Base-by-base conservation (phyloP, 2,888 invertebrate species). In the Trissolcus brochymenae region DNA sequence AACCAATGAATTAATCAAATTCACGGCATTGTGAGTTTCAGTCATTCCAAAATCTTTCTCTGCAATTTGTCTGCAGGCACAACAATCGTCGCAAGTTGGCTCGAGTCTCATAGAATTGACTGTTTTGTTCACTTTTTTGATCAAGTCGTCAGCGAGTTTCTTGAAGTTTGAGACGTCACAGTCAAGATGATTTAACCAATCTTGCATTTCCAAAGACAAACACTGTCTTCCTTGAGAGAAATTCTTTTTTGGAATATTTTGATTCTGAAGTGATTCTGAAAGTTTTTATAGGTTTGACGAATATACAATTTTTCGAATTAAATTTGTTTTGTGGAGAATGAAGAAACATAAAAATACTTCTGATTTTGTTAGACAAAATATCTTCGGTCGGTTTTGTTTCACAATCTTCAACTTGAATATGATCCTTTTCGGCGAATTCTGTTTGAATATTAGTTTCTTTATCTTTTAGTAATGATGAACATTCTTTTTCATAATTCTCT, bases 181-280 rank as follows among this genome's bases (percentile, higher is more conserved):
- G 25, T 88, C 88, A 1, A 78, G 80, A 17, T 85, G 80, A 3
- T 81, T 76, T 2, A 88, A 61, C 82, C 84, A 86, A 14, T 85
- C 82, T 68, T 86, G 87, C 86, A 87, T 86, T 6, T 84, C 84
- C n/a, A 78, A 72, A 0, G 88, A 88, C 11, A 88, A 77, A 80
- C 86, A 80, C 25, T 86, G 77, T 54, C 85, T 80, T 1, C 88
- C 86, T 1, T 71, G 68, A 0, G 85, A 85, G 64, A 82, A 87
- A 16, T 67, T 66, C 16, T 81, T 81, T 17, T 70, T 80, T 0
- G 68, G 11, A 80, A 78, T 4, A 83, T 64, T 25, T 82, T 83
- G 4, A 81, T 17, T 17, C 81, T 80, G 0, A 13, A 16, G 7
- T 19, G 50, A 9, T 19, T 16, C 16, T 11, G 9, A 35, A 35